A percentile compares a stretch with the other conserved stretches of the same genome.
These are phyloP conservation scores for Margaritifera margaritifera DNA, from an alignment of 2,888 invertebrate species.

Conservation along the genomic window DNA sequence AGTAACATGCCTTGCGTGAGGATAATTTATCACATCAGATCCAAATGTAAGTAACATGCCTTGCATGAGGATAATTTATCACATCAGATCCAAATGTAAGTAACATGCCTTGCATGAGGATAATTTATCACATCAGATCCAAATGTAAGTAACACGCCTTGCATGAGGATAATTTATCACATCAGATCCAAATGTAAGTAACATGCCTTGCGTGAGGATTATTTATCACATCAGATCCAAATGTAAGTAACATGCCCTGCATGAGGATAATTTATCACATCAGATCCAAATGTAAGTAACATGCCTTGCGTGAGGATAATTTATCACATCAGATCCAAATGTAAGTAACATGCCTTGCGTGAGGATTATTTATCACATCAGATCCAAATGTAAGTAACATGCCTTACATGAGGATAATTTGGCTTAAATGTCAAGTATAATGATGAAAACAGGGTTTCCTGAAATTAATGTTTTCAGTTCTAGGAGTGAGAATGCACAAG, in stretches of 20 bases:
- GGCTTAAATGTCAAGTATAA: slow-evolving; percentile 91
- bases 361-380: slow-evolving; percentile 94
- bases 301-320: no score
- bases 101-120: no score
- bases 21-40: slow-evolving; percentile 95
- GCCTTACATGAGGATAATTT: slow-evolving; percentile 68
- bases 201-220: no score
- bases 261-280: no score
- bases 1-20: no score
- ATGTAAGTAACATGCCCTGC: slow-evolving; percentile 75
- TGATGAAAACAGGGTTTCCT: no score
- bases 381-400: slow-evolving; percentile 81
- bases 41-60: slow-evolving; percentile 78
- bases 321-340: slow-evolving; percentile 93
- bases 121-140: slow-evolving; percentile 95
- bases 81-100: slow-evolving; percentile 88
- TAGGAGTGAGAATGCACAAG: not conserved
- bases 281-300: slow-evolving; percentile 83
- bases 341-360: slow-evolving; percentile 73
- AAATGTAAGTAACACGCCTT: slow-evolving; percentile 76
- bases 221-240: slow-evolving; percentile 94
- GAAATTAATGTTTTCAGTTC: not conserved
- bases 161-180: no score
- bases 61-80: no score
- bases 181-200: slow-evolving; percentile 84